Base-by-base conservation (phyloP, 2,888 invertebrate species). In the Ichneumoninae sp. region DNA sequence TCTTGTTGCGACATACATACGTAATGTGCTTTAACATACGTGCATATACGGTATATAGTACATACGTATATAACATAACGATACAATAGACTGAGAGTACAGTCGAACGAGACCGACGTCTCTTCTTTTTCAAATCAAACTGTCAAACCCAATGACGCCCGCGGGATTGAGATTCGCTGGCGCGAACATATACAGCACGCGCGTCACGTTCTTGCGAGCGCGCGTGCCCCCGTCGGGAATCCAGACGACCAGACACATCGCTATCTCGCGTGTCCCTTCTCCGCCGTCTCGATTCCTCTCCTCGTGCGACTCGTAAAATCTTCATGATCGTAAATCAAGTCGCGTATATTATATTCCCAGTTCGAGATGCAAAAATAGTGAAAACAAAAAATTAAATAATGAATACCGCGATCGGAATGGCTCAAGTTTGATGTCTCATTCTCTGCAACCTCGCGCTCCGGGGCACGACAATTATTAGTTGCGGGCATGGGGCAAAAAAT, bases 61-160 rank as follows among this genome's bases (percentile, higher is more conserved):
- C 13, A 33, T 22, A 71, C 0, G 6, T 57, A 40, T 57, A 57
- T 4, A 60, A 60, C n/a, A 30, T 60, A 26, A 44, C 44, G 26
- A 19, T 8, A 60, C 40, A 47, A 44, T 16, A 44, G 60, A 40
- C 13, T 71, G 8, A 54, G 54, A 57, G 54, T 50, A 47, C 1
- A 47, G 69, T 70, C 16, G 22, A 40, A 26, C 44, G 62, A 54
- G 47, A 7, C 26, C 60, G 77, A 69, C 83, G 88, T 89, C 69
- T 85, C 26, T 57, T 90, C 89, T 90, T 87, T 86, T 88, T 83
- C 84, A 84, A 84, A 87, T 85, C 80, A 78, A 86, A 88, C 86
- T 87, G 86, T 89, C 87, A 84, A 87, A 83, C 72, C 33, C 57
- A 50, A 68, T 50, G 80, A 82, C 71, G 52, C 76, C 76, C 66